phyloP scores from a whole-genome alignment of 2,888 invertebrate species.

The Dichetophora obliterata region DNA sequence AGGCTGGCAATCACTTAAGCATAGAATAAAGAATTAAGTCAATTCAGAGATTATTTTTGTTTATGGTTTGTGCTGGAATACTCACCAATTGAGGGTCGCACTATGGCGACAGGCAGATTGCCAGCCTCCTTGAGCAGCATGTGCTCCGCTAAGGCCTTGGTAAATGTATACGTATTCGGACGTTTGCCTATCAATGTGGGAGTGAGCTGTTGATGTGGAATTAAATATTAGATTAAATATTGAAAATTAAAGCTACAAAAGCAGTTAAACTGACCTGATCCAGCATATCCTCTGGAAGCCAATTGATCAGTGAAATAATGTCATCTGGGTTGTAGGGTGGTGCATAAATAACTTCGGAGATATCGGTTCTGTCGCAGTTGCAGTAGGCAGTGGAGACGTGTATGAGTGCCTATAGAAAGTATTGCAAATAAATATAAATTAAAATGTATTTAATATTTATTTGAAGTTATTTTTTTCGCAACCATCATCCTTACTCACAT shows the following conservation, averaged over 20 bases:
- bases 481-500: slow-evolving; percentile 79
- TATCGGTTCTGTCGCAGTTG: slow-evolving; percentile 91
- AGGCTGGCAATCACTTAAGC: slow-evolving; percentile 78
- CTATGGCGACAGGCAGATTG: slow-evolving; percentile 90
- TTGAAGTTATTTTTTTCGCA: too few species aligned
- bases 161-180: slow-evolving; percentile 98
- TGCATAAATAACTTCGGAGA: slow-evolving; percentile 90
- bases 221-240: too few species aligned
- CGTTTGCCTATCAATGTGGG: slow-evolving; percentile 78
- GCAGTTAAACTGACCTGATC: slow-evolving; percentile 74
- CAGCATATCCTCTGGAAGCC: slow-evolving; percentile 86
- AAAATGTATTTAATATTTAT: too few species aligned
- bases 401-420: slow-evolving; percentile 74
- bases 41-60: neutral
- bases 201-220: slow-evolving; percentile 61
- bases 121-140: slow-evolving; percentile 86
- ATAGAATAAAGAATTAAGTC: neutral
- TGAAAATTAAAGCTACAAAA: too few species aligned
- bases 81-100: slow-evolving; percentile 93
- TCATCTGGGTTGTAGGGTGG: slow-evolving; percentile 83
- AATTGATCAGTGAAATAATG: slow-evolving; percentile 80
- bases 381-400: slow-evolving; percentile 99
- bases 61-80: slow-evolving; percentile 31
- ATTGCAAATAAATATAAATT: slow-evolving; percentile 3
- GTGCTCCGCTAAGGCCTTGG: slow-evolving; percentile 95